Percentiles rank a stretch among this genome's conserved stretches.
Evolutionary conservation across 1,140 invertebrate species (phyloP).

Genomic region (Zelostemma sp.): DNA sequence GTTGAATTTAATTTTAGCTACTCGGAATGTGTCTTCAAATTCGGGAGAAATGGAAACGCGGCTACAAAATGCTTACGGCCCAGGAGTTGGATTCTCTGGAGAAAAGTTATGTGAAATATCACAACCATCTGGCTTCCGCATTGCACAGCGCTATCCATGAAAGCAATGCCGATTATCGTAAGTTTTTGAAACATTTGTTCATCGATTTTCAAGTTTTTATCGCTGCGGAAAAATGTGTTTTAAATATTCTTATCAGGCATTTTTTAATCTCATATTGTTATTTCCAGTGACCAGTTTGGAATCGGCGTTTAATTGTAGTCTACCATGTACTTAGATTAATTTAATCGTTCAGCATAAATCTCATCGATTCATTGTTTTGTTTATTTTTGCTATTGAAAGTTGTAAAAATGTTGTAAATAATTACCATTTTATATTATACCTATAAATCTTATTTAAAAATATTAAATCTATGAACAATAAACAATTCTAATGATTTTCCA

Average conservation of each 20-base stretch:
- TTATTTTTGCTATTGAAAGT: too few relatives aligned
- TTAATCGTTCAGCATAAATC: too few relatives aligned
- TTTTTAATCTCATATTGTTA: conserved; percentile 30
- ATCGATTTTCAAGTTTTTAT: background rate
- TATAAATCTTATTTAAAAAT: too few relatives aligned
- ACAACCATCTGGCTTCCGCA: conserved; percentile 62
- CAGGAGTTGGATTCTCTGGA: conserved; percentile 58
- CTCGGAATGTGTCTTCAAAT: conserved; percentile 64
- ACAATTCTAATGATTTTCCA: too few relatives aligned
- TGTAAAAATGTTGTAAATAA: too few relatives aligned
- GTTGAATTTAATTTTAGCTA: too few relatives aligned
- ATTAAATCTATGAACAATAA: too few relatives aligned
- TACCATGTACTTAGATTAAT: conserved; percentile 58
- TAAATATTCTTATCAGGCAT: conserved; percentile 3
- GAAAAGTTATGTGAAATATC: conserved; percentile 64
- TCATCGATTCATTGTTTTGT: too few relatives aligned
- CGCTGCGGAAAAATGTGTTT: background rate
- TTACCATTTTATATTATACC: too few relatives aligned
- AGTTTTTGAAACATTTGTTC: conserved; percentile 42
- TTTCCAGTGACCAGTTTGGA: conserved; percentile 68
- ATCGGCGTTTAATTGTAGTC: conserved; percentile 68
- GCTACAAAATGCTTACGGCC: conserved; percentile 46
- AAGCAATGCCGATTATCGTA: conserved; percentile 65
- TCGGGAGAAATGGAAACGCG: conserved; percentile 58
- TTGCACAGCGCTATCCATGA: conserved; percentile 63